Percentiles rank a stretch among this genome's conserved stretches.
These are phyloP conservation scores for Carassius auratus DNA, from an alignment of 2,113 vertebrate species.

Conservation along the genomic window DNA sequence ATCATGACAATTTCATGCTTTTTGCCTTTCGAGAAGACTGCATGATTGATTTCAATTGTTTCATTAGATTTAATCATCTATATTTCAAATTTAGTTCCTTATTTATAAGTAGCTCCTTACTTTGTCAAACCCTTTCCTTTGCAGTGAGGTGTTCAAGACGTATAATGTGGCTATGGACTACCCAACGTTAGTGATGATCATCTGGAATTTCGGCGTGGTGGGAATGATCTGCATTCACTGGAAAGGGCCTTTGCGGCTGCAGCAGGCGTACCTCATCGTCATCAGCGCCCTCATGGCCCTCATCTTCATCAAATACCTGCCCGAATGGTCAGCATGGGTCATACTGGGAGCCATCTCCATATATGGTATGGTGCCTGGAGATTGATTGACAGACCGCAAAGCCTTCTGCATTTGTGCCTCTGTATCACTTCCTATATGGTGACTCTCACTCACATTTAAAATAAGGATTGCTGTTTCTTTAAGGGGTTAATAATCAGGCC, in stretches of 20 bases:
- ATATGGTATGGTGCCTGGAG: conserved; percentile 80
- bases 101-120: no score
- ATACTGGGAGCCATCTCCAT: conserved; percentile 95
- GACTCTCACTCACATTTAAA: background rate
- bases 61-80: background rate
- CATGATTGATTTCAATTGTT: background rate
- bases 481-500: background rate
- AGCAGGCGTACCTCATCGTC: conserved; percentile 96
- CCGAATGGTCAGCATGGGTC: conserved; percentile 97
- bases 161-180: conserved; percentile 98
- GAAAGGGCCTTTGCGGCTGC: conserved; percentile 92
- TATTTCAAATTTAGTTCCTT: background rate
- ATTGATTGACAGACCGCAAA: background rate
- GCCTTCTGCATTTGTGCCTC: background rate
- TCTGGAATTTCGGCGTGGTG: conserved; percentile 97
- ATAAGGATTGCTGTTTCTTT: background rate
- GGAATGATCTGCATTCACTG: conserved; percentile 98
- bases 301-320: conserved; percentile 97
- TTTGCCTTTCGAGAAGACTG: background rate
- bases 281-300: conserved; percentile 99
- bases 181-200: conserved; percentile 85
- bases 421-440: background rate
- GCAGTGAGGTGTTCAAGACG: conserved; percentile 91
- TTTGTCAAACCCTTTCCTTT: background rate
- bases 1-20: background rate